Base-by-base conservation (phyloP, 2,888 invertebrate genomes). In the Keiferia lycopersicella region DNA sequence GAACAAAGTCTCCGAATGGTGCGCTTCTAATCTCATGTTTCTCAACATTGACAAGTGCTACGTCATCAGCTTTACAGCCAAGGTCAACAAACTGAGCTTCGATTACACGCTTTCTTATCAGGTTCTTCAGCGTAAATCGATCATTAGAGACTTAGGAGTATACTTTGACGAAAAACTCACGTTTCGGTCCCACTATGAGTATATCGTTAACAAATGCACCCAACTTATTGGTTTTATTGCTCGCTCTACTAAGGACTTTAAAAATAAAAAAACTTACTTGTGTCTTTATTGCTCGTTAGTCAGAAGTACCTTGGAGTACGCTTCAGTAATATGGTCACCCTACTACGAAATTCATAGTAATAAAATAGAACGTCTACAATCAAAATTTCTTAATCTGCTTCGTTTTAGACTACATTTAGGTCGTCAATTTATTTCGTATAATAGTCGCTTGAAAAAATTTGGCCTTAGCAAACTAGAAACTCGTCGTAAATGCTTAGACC, bases 91-190 rank as follows among this genome's bases (percentile, higher is more conserved):
- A 41, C 10, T 58, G 10, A 18, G 1, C 38, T 58, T 39, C 39
- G 58, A 58, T 39, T 58, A 58, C 34, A 8, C 39, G 1, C 16
- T 58, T 12, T 12, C 34, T 39, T 12, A 20, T 7, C 58, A 16
- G 0, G n/a, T 38, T 38, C 39, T 58, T 0, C 39, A 39, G 34
- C 58, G 58, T 10, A 58, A 58, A 39, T 39, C 20, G 2, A 18
- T 38, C 7, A 20, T 39, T 2, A 58, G 12, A 34, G 58, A 58
- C 20, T 18, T 58, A 18, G 58, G 58, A 0, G 30, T 60, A 22
- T 26, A 41, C 14, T 60, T 60, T 45, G 60, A 60, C 8, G 60
- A 60, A n/a, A 60, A 60, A 4, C 45, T 60, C 0, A 60, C 20
- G 12, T 60, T 60, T 16, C 16, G 20, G 18, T 58, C 20, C 10